phyloP scores from a whole-genome alignment of 2,113 vertebrate species.

The Cromileptes altivelis region DNA sequence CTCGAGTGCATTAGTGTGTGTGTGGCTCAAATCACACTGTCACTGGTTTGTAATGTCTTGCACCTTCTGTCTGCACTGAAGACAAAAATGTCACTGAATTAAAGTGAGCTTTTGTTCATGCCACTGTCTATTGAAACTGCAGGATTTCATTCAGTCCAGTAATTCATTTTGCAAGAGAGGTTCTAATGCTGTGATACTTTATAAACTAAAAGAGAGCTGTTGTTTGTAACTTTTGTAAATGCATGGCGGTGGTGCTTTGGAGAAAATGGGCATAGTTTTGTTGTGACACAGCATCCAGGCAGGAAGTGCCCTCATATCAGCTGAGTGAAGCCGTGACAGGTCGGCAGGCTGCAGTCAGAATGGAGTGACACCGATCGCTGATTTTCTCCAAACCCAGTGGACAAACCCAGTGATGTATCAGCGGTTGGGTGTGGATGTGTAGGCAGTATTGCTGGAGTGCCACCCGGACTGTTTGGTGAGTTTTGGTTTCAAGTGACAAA shows the following conservation, averaged over 20 bases:
- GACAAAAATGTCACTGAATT: constrained; percentile 74
- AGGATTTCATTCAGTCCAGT: constrained; percentile 14
- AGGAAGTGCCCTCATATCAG: constrained; percentile 68
- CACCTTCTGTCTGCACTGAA: constrained; percentile 81
- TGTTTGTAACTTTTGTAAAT: background rate
- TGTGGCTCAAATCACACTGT: constrained; percentile 58
- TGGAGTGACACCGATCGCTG: background rate
- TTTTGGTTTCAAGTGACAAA: background rate
- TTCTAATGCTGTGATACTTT: background rate
- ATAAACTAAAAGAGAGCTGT: background rate
- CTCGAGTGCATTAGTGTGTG: constrained; percentile 71
- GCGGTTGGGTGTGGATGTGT: background rate
- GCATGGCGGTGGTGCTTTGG: background rate
- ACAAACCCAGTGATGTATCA: background rate
- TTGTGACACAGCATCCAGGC: background rate
- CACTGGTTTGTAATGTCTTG: constrained; percentile 74
- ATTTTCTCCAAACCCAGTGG: background rate
- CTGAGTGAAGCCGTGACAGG: constrained; percentile 40
- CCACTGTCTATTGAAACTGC: constrained; percentile 10
- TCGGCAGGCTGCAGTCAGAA: background rate
- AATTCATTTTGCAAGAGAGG: background rate
- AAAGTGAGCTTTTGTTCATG: constrained; percentile 69
- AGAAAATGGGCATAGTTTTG: background rate
- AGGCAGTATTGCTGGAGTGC: background rate
- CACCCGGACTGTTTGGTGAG: constrained; percentile 22